Evolutionary conservation across 2,888 invertebrate species (phyloP).

Genomic region (Coleophora deauratella): DNA sequence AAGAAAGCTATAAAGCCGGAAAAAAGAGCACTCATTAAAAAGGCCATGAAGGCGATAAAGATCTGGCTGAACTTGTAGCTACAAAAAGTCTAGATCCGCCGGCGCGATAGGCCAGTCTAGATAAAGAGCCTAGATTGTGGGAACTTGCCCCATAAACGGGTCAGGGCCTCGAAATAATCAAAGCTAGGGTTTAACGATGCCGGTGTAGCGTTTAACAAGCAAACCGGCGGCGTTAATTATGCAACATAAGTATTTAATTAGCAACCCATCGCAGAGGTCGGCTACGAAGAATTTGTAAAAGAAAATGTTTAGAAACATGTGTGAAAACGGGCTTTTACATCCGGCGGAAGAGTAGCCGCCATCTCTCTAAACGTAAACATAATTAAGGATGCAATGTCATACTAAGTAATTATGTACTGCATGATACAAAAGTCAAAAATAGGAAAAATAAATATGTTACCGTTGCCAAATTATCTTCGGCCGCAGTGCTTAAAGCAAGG

Average conservation of each 20-base stretch:
- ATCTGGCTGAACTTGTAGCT: constrained; percentile 47
- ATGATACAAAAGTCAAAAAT: too few species aligned
- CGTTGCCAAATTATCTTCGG: too few species aligned
- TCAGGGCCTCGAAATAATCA: constrained; percentile 41
- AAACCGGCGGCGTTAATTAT: constrained; percentile 21
- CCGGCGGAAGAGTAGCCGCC: too few species aligned
- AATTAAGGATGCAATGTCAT: too few species aligned
- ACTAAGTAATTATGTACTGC: too few species aligned
- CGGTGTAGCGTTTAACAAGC: constrained; percentile 12
- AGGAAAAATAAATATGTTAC: too few species aligned
- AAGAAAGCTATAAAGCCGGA: too few species aligned
- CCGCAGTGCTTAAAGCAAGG: too few species aligned
- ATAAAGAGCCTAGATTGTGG: constrained; percentile 47
- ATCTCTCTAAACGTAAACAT: too few species aligned
- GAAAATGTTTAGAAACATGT: neutral
- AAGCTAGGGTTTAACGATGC: constrained; percentile 12
- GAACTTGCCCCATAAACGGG: constrained; percentile 48
- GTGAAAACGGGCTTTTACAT: too few species aligned
- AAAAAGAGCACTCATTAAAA: too few species aligned
- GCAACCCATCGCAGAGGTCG: constrained; percentile 21
- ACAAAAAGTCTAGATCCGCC: constrained; percentile 39
- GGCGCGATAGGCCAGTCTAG: constrained; percentile 47
- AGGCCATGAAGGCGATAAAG: constrained; percentile 25
- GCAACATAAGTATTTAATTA: constrained; percentile 22
- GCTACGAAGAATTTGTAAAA: neutral